These are phyloP conservation scores for Paracanthobrama guichenoti DNA, from an alignment of 2,113 vertebrate species.

Conservation along the genomic window DNA sequence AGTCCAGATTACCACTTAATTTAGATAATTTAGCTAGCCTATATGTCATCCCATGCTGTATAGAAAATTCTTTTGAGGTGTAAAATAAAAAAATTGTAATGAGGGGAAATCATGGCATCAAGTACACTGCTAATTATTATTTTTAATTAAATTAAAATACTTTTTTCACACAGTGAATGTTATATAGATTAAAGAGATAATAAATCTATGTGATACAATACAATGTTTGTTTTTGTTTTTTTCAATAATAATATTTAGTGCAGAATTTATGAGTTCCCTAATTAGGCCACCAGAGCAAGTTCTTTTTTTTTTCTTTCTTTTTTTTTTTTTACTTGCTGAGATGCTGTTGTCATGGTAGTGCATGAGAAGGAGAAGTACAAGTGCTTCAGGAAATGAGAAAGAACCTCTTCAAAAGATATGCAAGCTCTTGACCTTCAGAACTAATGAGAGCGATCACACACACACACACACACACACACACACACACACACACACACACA, in stretches of 20 bases:
- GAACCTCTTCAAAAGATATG: slow-evolving; percentile 50
- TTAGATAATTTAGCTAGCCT: not conserved
- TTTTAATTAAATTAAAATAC: too few relatives aligned
- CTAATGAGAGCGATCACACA: slow-evolving; percentile 42
- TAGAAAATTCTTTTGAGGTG: not conserved
- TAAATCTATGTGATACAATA: too few relatives aligned
- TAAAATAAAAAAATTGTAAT: not conserved
- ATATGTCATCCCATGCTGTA: not conserved
- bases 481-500: not conserved
- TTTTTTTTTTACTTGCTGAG: slow-evolving; percentile 6
- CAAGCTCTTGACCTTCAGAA: slow-evolving; percentile 55
- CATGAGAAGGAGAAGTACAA: slow-evolving; percentile 24
- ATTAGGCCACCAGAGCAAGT: not conserved
- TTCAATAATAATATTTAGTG: not conserved
- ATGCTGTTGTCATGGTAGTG: slow-evolving; percentile 57
- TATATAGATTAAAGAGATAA: too few relatives aligned
- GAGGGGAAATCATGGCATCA: too few relatives aligned
- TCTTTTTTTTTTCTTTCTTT: slow-evolving; percentile 5
- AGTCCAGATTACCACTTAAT: not conserved
- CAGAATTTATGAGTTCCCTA: not conserved
- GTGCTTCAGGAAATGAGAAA: slow-evolving; percentile 37
- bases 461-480: slow-evolving; percentile 6
- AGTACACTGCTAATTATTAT: too few relatives aligned
- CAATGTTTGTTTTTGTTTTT: too few relatives aligned
- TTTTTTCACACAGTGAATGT: too few relatives aligned